Percentiles rank a stretch among this genome's conserved stretches.
These are phyloP conservation scores for Pangasianodon gigas DNA, from an alignment of 2,113 vertebrate genomes.

Conservation along the genomic window DNA sequence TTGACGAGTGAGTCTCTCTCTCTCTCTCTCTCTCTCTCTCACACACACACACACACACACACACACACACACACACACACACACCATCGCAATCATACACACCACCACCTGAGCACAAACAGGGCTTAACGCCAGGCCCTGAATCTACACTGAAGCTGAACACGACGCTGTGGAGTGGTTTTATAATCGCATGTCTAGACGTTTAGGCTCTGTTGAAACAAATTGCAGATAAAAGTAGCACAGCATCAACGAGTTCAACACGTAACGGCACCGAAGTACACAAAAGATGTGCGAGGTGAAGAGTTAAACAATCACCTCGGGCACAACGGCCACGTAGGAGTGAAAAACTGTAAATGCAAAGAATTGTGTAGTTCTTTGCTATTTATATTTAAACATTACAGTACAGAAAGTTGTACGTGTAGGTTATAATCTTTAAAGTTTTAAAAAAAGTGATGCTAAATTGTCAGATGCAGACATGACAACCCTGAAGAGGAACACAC, in stretches of 20 bases:
- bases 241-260: too few relatives aligned
- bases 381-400: background rate
- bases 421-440: background rate
- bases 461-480: too few relatives aligned
- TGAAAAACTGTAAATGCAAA: background rate
- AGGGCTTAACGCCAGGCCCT: too few relatives aligned
- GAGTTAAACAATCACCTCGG: too few relatives aligned
- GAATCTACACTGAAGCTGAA: background rate
- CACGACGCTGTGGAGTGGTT: background rate
- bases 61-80: background rate
- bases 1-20: conserved; percentile 78
- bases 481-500: background rate
- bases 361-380: background rate
- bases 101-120: background rate
- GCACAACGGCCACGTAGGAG: background rate
- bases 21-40: conserved; percentile 20
- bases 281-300: background rate
- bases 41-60: background rate
- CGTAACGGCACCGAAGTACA: background rate
- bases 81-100: background rate
- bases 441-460: too few relatives aligned
- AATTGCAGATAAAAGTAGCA: background rate
- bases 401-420: background rate
- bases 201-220: background rate
- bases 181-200: background rate